phyloP scores from a whole-genome alignment of 2,797 vertebrate genomes.

The Kryptopterus vitreolus region DNA sequence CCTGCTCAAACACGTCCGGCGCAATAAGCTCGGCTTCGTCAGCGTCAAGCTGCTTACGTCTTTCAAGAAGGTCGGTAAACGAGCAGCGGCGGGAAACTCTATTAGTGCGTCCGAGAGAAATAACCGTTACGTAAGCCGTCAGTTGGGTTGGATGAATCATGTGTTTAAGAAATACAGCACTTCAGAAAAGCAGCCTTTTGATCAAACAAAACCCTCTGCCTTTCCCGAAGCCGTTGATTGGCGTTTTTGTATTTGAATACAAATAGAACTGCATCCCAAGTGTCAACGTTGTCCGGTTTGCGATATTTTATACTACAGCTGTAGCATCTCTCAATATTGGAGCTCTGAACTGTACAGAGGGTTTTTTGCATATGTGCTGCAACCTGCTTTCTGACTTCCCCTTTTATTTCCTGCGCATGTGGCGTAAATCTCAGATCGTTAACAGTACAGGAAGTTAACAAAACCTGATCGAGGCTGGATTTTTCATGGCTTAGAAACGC shows the following conservation, averaged over 20 bases:
- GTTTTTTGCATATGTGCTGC: not conserved
- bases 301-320: not conserved
- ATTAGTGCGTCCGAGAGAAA: slow-evolving; percentile 11
- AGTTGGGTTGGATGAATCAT: slow-evolving; percentile 26
- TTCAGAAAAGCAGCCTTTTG: not conserved
- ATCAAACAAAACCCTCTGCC: not conserved
- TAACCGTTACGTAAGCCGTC: slow-evolving; percentile 34
- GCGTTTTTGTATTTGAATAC: not conserved
- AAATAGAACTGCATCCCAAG: not conserved
- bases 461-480: not conserved
- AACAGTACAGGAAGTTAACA: not conserved
- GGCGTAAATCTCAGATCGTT: slow-evolving; percentile 11
- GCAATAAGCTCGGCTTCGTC: slow-evolving; percentile 96
- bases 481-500: not conserved
- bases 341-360: not conserved
- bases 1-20: slow-evolving; percentile 92
- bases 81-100: not conserved
- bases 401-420: slow-evolving; percentile 28
- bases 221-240: not conserved
- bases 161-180: not conserved
- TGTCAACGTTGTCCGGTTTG: not conserved
- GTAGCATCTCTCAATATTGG: not conserved
- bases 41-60: slow-evolving; percentile 97
- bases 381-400: slow-evolving; percentile 34
- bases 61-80: slow-evolving; percentile 94